These are phyloP conservation scores for Xestia rhomboidea DNA, from an alignment of 2,888 invertebrate species.

Conservation along the genomic window DNA sequence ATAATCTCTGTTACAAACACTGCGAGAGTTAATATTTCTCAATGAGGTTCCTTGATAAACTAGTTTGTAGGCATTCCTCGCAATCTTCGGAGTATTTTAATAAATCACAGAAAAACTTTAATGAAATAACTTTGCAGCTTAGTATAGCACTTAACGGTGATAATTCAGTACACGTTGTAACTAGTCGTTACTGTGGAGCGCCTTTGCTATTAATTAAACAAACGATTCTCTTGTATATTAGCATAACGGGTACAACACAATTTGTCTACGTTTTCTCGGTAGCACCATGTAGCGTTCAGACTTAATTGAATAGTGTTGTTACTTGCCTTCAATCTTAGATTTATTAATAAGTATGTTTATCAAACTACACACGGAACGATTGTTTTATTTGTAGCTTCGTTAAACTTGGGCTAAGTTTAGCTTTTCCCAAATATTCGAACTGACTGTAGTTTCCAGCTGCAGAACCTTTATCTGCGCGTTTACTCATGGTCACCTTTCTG, in stretches of 20 bases:
- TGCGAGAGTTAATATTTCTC: background rate
- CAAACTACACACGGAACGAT: background rate
- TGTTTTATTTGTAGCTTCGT: background rate
- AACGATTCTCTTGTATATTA: conserved; percentile 46
- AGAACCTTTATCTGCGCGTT: background rate
- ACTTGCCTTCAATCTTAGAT: conserved; percentile 13
- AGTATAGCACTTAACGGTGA: background rate
- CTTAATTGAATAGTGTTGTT: conserved; percentile 19
- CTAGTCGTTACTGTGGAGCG: conserved; percentile 2
- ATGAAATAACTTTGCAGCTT: conserved; percentile 5
- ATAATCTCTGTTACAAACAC: background rate
- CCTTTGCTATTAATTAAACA: conserved; percentile 44
- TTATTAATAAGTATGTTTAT: background rate
- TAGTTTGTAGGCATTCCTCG: conserved; percentile 18
- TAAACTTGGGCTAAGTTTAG: background rate
- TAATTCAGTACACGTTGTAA: conserved; percentile 16
- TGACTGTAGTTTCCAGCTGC: background rate
- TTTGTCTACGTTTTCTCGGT: conserved; percentile 47
- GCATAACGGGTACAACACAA: conserved; percentile 50
- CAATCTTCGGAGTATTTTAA: conserved; percentile 10
- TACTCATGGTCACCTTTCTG: background rate
- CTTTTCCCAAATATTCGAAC: background rate
- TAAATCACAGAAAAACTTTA: conserved; percentile 24
- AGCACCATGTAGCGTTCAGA: conserved; percentile 10
- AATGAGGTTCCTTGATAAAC: conserved; percentile 11